Percentiles rank a stretch among this genome's conserved stretches.
Evolutionary conservation across 1,140 invertebrate species (phyloP).

Genomic region (Drosophila athabasca): DNA sequence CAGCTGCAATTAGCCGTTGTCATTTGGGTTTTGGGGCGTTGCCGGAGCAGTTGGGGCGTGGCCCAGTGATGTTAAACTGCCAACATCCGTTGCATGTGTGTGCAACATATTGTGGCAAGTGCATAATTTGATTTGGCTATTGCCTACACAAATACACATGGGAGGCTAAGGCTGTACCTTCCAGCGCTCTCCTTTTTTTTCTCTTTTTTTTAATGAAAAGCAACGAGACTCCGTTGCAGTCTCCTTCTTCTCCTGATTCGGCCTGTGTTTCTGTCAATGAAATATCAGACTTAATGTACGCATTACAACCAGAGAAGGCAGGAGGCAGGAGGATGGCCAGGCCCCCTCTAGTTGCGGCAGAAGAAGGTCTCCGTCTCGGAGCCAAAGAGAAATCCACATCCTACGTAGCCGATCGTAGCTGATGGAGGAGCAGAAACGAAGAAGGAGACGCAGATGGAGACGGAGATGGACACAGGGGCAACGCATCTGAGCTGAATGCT

Average conservation of each 20-base stretch:
- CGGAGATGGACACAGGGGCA: constrained; percentile 2
- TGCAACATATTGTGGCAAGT: constrained; percentile 56
- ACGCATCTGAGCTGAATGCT: constrained; percentile 23
- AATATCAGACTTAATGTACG: constrained; percentile 67
- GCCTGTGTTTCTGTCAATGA: constrained; percentile 64
- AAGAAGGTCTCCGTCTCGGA: not conserved
- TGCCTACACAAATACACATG: constrained; percentile 16
- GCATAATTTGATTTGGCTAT: constrained; percentile 56
- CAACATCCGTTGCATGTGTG: constrained; percentile 56
- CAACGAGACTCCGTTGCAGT: constrained; percentile 13
- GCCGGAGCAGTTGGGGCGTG: constrained; percentile 40
- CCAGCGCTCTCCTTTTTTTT: not conserved
- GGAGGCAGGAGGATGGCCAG: constrained; percentile 34
- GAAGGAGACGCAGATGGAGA: not conserved
- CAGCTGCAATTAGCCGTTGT: constrained; percentile 59
- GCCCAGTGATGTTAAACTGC: constrained; percentile 51
- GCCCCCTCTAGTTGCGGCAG: constrained; percentile 21
- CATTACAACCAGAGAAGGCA: constrained; percentile 43
- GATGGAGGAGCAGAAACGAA: constrained; percentile 5
- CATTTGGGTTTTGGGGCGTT: constrained; percentile 50
- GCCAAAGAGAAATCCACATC: constrained; percentile 30
- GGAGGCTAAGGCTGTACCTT: not conserved
- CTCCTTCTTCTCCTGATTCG: constrained; percentile 1
- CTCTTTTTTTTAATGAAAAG: constrained; percentile 36
- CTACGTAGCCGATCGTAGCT: constrained; percentile 22